Evolutionary conservation across 1,140 invertebrate genomes (phyloP).

Genomic region (Panagrolaimus sp.): DNA sequence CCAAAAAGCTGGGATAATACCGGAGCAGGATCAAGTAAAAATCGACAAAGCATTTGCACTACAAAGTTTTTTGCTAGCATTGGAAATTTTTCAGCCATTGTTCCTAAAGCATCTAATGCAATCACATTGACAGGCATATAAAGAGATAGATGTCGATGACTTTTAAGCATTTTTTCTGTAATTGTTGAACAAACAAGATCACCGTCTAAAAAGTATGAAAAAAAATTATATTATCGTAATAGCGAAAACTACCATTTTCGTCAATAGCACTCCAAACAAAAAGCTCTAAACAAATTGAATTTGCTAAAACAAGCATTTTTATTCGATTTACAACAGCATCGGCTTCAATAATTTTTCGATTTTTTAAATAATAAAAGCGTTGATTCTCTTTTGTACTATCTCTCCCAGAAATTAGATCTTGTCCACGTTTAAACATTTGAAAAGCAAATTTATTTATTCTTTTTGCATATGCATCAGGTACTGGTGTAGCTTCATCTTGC

Average conservation of each 20-base stretch:
- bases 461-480: not conserved
- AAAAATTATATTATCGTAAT: constrained; percentile 12
- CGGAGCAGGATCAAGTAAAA: constrained; percentile 87
- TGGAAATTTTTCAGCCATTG: constrained; percentile 88
- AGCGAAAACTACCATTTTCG: constrained; percentile 73
- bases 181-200: constrained; percentile 85
- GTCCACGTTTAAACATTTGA: constrained; percentile 65
- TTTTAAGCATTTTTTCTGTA: constrained; percentile 87
- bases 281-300: constrained; percentile 91
- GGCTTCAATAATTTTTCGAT: constrained; percentile 7
- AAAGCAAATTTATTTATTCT: constrained; percentile 29
- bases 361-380: constrained; percentile 19
- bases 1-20: constrained; percentile 80
- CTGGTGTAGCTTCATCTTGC: not conserved
- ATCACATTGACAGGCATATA: constrained; percentile 52
- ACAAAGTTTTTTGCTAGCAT: constrained; percentile 84
- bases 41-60: constrained; percentile 77
- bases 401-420: constrained; percentile 65
- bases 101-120: constrained; percentile 79
- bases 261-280: constrained; percentile 93
- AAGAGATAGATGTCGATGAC: constrained; percentile 78
- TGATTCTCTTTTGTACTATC: constrained; percentile 69
- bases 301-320: constrained; percentile 90
- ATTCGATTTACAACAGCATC: constrained; percentile 74
- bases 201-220: constrained; percentile 68